Conservation (phyloP, 2,797 vertebrate genomes). For the Pseudopleuronectes americanus region DNA sequence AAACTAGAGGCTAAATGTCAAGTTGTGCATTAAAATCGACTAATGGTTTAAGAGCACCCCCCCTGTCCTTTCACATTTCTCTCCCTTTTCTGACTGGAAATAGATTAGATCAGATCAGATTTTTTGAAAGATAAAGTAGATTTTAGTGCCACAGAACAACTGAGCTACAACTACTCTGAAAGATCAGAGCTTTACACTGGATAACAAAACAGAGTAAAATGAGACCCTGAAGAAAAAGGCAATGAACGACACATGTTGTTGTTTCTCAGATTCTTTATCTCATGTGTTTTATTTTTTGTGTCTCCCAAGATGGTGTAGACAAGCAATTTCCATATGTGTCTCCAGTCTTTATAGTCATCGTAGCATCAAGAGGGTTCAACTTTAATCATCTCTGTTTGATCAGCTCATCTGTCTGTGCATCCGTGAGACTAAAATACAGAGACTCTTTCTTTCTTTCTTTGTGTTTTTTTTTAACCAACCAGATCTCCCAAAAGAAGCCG, state of each 20-base stretch:
- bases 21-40: slow-evolving; percentile 4
- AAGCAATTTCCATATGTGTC: no score
- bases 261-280: no score
- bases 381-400: slow-evolving; percentile 53
- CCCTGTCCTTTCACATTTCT: slow-evolving; percentile 33
- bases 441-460: not conserved
- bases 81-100: not conserved
- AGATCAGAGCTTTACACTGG: not conserved
- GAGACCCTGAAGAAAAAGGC: no score
- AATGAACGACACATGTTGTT: no score
- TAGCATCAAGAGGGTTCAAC: no score
- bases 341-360: no score
- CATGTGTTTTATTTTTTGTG: no score
- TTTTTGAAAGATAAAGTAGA: slow-evolving; percentile 12
- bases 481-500: not conserved
- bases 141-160: not conserved
- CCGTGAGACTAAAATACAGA: no score
- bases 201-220: no score
- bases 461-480: not conserved
- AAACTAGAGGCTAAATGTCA: slow-evolving; percentile 30
- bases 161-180: slow-evolving; percentile 9
- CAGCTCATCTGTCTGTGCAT: slow-evolving; percentile 9
- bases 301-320: no score
- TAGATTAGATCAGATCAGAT: slow-evolving; percentile 19
- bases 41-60: slow-evolving; percentile 16